A percentile compares a stretch with the other conserved stretches of the same genome.
phyloP scores from a whole-genome alignment of 1,140 invertebrate genomes.

The Nautilus pompilius region DNA sequence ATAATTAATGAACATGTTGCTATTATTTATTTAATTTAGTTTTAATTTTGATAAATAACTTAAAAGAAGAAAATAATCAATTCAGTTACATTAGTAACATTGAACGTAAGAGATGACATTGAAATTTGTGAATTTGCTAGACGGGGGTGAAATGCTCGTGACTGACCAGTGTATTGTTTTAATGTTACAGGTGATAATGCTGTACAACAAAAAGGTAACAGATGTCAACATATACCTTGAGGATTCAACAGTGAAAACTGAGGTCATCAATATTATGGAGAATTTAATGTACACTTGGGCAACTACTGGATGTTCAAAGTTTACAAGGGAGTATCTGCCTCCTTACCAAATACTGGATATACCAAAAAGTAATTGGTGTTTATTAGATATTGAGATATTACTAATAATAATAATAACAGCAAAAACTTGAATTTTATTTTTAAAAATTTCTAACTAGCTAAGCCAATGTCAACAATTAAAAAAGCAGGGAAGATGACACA shows the following conservation, averaged over 20 bases:
- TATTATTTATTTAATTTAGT: not conserved
- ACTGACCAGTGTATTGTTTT: not conserved
- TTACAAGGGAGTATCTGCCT: slow-evolving; percentile 24
- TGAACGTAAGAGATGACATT: not conserved
- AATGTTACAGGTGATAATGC: slow-evolving; percentile 20
- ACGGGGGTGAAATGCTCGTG: not conserved
- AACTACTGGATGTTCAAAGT: slow-evolving; percentile 18
- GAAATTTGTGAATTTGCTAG: not conserved
- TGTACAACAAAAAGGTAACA: slow-evolving; percentile 32
- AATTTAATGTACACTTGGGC: slow-evolving; percentile 18
- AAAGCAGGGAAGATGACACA: no score
- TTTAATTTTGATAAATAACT: not conserved
- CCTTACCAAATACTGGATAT: slow-evolving; percentile 13
- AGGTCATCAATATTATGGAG: slow-evolving; percentile 17
- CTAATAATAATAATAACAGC: no score
- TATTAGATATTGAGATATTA: no score
- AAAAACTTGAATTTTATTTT: no score
- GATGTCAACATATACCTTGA: slow-evolving; percentile 24
- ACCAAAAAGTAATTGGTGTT: slow-evolving; percentile 15
- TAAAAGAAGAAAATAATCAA: not conserved
- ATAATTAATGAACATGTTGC: not conserved
- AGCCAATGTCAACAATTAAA: no score
- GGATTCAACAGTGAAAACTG: slow-evolving; percentile 10
- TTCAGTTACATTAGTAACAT: not conserved
- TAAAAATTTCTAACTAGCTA: no score